phyloP scores from a whole-genome alignment of 2,797 vertebrate genomes.

The Myiothlypis coronata region DNA sequence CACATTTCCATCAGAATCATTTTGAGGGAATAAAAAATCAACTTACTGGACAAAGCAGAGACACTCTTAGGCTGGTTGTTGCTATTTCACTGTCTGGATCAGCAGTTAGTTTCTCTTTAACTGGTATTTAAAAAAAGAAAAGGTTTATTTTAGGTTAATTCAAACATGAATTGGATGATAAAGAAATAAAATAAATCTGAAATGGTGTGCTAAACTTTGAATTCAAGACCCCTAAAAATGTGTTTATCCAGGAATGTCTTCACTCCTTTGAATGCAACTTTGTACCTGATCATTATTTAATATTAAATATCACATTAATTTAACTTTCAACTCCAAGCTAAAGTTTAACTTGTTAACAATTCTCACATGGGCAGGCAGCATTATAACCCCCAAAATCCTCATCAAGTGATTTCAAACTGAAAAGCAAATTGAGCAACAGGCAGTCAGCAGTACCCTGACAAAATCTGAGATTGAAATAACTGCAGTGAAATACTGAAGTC shows the following conservation, averaged over 20 bases:
- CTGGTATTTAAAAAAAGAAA: slow-evolving; percentile 70
- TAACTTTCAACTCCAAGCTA: neutral
- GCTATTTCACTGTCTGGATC: slow-evolving; percentile 98
- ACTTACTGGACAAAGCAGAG: slow-evolving; percentile 95
- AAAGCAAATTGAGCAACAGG: neutral
- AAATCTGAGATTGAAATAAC: neutral
- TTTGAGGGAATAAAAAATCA: neutral
- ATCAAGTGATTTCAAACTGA: neutral
- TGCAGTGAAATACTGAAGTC: neutral
- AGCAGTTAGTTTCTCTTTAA: slow-evolving; percentile 96
- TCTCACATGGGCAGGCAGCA: neutral
- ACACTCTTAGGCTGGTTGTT: slow-evolving; percentile 95
- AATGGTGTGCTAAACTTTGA: neutral
- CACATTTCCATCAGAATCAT: neutral
- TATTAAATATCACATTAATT: neutral
- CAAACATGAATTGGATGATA: neutral
- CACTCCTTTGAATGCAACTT: neutral
- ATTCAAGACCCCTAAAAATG: neutral
- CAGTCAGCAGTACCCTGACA: neutral
- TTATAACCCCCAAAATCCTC: neutral
- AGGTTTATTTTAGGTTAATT: slow-evolving; percentile 4
- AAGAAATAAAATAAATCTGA: slow-evolving; percentile 19
- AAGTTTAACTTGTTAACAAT: neutral
- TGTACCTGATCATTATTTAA: neutral
- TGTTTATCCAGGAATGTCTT: neutral